These are phyloP conservation scores for Conomelus anceps DNA, from an alignment of 2,888 invertebrate species.

Conservation along the genomic window DNA sequence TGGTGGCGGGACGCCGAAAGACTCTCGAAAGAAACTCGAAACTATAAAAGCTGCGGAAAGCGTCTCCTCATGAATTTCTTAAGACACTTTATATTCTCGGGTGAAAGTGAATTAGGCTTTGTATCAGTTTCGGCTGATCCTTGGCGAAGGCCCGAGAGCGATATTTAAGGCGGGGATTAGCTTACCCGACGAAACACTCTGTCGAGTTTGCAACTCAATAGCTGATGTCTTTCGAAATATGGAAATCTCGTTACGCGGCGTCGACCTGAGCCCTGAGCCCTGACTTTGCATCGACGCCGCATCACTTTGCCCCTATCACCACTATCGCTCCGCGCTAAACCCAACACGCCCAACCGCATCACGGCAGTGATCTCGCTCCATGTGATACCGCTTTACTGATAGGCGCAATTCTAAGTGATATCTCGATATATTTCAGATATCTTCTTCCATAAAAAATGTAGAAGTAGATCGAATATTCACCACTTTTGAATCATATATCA, in stretches of 20 bases:
- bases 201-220: conserved; percentile 10
- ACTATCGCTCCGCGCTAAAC: neutral
- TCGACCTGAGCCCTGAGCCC: neutral
- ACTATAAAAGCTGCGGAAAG: conserved; percentile 20
- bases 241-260: conserved; percentile 10
- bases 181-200: conserved; percentile 8
- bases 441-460: too few species aligned
- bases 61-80: conserved; percentile 20
- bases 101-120: conserved; percentile 17
- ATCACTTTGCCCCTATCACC: neutral
- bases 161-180: conserved; percentile 12
- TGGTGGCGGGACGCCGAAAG: neutral
- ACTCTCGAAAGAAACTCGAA: conserved; percentile 16
- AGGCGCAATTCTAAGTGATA: neutral
- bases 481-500: too few species aligned
- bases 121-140: conserved; percentile 4
- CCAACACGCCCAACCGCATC: neutral
- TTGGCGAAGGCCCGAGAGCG: neutral
- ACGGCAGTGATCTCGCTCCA: neutral
- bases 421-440: neutral
- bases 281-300: neutral
- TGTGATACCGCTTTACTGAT: neutral
- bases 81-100: conserved; percentile 18
- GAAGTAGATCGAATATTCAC: too few species aligned
- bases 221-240: conserved; percentile 11